These are phyloP conservation scores for Pandemis cinnamomeana DNA, from an alignment of 2,888 invertebrate species.

Conservation along the genomic window DNA sequence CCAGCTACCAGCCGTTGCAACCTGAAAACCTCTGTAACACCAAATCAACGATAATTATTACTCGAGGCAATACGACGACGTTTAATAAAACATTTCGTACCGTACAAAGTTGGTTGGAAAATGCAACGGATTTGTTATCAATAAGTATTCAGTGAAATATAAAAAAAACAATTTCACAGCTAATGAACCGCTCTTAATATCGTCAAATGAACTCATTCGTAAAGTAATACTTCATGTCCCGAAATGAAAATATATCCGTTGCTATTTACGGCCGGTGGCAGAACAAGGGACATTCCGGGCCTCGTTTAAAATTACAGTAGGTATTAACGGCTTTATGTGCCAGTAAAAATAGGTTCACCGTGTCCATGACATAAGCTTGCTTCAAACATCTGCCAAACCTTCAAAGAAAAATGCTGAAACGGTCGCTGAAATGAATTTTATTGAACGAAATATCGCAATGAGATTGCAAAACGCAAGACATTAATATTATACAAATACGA, in stretches of 20 bases:
- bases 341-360: slow-evolving; percentile 13
- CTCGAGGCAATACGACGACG: no score
- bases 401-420: not conserved
- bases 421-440: not conserved
- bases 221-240: slow-evolving; percentile 22
- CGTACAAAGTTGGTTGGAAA: not conserved
- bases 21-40: no score
- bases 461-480: not conserved
- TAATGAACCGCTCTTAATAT: slow-evolving; percentile 12
- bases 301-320: slow-evolving; percentile 11
- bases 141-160: not conserved
- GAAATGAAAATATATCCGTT: slow-evolving; percentile 29
- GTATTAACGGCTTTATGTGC: slow-evolving; percentile 19
- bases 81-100: no score
- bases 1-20: no score
- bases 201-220: slow-evolving; percentile 9
- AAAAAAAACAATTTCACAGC: not conserved
- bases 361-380: not conserved
- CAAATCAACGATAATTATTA: no score
- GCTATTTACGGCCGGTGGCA: slow-evolving; percentile 19
- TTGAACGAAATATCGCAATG: not conserved
- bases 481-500: not conserved
- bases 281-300: slow-evolving; percentile 22
- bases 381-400: slow-evolving; percentile 5
- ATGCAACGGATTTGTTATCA: not conserved